Evolutionary conservation across 2,888 invertebrate genomes (phyloP), one percentile per base, ranked within the genome.

Genomic region (Drepana falcataria): DNA sequence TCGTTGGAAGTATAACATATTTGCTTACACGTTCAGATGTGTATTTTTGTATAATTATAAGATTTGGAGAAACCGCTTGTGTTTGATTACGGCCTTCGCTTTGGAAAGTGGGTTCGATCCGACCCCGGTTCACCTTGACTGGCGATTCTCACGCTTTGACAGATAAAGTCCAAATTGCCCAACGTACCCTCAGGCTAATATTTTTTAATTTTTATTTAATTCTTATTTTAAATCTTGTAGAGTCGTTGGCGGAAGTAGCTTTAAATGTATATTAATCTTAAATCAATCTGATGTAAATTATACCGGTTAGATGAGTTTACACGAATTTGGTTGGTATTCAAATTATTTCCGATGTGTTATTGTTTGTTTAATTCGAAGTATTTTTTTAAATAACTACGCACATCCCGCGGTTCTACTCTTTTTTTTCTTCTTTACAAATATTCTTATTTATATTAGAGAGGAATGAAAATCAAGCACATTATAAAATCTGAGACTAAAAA

Each of bases 21-120:
- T 47, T 51, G 35, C 33, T 35, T 47, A 48, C 21, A 37, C 40
- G 37, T 49, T 9, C 2, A 40, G 69, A 69, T 68, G 68, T 69
- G 68, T 69, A 59, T 73, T 74, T 77, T 74, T 68, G 65, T 74
- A 71, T 75, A 68, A 71, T 66, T 71, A 81, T 81, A 83, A 81
- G 72, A 81, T 84, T 79, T 79, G 78, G 73, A 79, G 74, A 77
- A 75, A 71, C 71, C 59, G 63, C 65, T 62, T 71, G 44, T 73
- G 74, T 81, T 79, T 79, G 64, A 73, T 69, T 51, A 2, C 55
- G 72, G 79, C 87, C 85, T 85, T 83, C 72, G 59, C 47, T 57
- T 59, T 79, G 73, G 87, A 87, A 87, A 87, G 87, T 81, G 69
- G 77, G 77, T 71, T 66, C 61, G 66, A 77, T 75, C 70, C 63